Base-by-base conservation (phyloP, 2,888 invertebrate genomes). In the Phasia obesa region DNA sequence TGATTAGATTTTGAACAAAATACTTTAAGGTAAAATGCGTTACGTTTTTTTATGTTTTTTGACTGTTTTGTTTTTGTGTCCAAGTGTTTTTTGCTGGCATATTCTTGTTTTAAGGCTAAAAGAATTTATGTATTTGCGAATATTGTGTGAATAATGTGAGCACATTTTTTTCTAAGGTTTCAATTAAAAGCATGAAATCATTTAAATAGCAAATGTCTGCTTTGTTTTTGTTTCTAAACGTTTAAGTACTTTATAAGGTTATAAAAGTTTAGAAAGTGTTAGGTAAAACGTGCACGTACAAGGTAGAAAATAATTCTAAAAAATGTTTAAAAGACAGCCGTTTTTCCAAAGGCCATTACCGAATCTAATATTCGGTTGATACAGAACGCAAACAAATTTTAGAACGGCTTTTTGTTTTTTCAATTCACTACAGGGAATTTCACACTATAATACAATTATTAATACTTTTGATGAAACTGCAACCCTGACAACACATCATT, bases 161-260 rank as follows among this genome's bases (percentile, higher is more conserved):
- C 6, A 59, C 38, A 57, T 27, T 62, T 35, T 27, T 71, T 78
- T 78, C 25, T 71, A 78, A 49, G 78, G 78, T 65, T 78, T 78
- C 78, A 71, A 71, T 78, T 71, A 71, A 78, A 78, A 49, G 38
- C 64, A 13, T 71, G 78, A 71, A 51, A 42, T 35, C 2, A 38
- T 57, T 75, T 55, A 57, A 75, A 75, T 57, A 15, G 23, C n/a
- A 69, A 44, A 31, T 47, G 13, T 27, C 13, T 71, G 21, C 2
- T 21, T 27, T 38, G 53, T 44, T 55, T 15, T 59, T 31, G 3
- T 49, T 42, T 62, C 13, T 7, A 38, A 51, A 71, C 38, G 15
- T 13, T 15, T 62, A 51, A 47, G 15, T 51, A 53, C 62, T 44
- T 31, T 31, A 0, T 19, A 65, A 57, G 74, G 35, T 49, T 49